These are phyloP conservation scores for Pollenia griseotomentosa DNA, from an alignment of 2,888 invertebrate species.

Conservation along the genomic window DNA sequence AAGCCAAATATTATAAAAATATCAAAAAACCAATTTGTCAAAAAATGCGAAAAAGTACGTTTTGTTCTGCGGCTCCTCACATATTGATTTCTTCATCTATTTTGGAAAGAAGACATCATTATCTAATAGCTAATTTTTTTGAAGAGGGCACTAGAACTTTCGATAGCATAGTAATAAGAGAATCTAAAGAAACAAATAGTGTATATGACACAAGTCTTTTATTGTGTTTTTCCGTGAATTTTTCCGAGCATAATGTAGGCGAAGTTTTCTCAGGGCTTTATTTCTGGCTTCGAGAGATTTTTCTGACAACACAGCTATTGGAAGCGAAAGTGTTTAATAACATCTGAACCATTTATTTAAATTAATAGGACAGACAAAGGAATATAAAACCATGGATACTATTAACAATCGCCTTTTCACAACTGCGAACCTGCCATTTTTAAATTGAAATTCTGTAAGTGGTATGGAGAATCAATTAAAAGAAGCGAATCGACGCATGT, in stretches of 20 bases:
- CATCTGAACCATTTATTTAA: background rate
- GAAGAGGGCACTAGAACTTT: conserved; percentile 9
- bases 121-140: no score
- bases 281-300: background rate
- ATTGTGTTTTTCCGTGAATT: conserved; percentile 12
- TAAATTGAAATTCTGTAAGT: no score
- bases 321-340: background rate
- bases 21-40: no score
- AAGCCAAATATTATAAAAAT: no score
- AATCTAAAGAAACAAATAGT: conserved; percentile 28
- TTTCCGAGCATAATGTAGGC: conserved; percentile 1
- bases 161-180: conserved; percentile 21
- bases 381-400: background rate
- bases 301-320: background rate
- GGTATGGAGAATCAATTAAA: no score
- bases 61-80: no score
- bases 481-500: no score
- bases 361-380: background rate
- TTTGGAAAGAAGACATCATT: no score
- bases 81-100: no score
- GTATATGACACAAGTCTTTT: conserved; percentile 6
- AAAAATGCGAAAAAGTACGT: no score
- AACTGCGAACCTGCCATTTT: no score
- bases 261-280: background rate
- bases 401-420: no score